phyloP scores from a whole-genome alignment of 1,140 invertebrate genomes.

The Saccostrea cuccullata region DNA sequence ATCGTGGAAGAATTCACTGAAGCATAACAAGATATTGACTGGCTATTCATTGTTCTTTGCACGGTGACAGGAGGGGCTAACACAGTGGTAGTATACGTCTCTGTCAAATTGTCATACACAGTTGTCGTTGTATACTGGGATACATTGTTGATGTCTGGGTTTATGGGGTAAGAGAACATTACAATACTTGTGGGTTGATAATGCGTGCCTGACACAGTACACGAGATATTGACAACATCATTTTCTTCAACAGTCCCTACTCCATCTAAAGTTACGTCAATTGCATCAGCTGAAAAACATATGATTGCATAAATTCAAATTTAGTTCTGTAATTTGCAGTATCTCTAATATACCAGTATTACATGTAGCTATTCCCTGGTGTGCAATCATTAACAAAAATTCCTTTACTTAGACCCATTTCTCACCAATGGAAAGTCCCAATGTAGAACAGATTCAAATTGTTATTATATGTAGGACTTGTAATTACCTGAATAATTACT shows the following conservation, averaged over 20 bases:
- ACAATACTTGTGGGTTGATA: background rate
- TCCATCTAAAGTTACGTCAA: background rate
- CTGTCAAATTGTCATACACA: background rate
- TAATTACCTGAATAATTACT: no score
- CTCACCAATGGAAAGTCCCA: no score
- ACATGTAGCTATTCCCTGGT: no score
- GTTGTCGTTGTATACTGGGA: background rate
- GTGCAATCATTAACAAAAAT: no score
- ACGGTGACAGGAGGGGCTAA: background rate
- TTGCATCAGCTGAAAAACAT: background rate
- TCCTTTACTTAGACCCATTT: no score
- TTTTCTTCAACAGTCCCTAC: background rate
- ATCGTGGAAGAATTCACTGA: background rate
- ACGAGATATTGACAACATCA: background rate
- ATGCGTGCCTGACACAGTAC: background rate
- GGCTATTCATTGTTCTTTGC: background rate
- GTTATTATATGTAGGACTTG: no score
- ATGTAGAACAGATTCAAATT: no score
- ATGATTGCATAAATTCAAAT: background rate
- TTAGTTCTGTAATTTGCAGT: no score
- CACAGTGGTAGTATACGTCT: background rate
- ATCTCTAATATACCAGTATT: no score
- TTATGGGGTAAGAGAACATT: background rate
- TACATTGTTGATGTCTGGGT: background rate
- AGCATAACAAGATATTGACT: background rate